Conservation (phyloP, 2,888 invertebrate genomes). For the Empis stercorea region DNA sequence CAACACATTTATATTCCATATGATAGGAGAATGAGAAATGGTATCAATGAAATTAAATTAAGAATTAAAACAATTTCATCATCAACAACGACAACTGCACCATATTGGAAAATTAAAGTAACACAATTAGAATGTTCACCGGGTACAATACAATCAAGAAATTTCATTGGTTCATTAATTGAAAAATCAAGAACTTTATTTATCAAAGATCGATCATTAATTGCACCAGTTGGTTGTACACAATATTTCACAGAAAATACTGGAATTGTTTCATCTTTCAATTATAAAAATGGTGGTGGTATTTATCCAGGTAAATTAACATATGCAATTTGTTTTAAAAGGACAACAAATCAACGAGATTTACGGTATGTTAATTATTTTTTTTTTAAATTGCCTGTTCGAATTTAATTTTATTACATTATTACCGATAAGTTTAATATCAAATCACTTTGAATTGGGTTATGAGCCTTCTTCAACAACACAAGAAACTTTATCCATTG, state of each 20-base stretch:
- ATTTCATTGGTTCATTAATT: too few species aligned
- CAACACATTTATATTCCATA: conserved; percentile 38
- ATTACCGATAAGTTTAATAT: conserved; percentile 17
- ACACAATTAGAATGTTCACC: conserved; percentile 24
- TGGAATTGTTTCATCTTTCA: conserved; percentile 36
- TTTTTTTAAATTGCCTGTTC: background rate
- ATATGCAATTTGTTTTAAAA: conserved; percentile 51
- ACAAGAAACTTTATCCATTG: conserved; percentile 18
- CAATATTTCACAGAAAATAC: conserved; percentile 22
- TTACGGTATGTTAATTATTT: conserved; percentile 16
- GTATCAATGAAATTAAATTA: conserved; percentile 15
- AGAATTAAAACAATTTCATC: conserved; percentile 16
- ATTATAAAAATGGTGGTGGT: conserved; percentile 43
- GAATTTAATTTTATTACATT: too few species aligned
- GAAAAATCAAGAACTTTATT: background rate
- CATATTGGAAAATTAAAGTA: conserved; percentile 19
- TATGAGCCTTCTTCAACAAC: conserved; percentile 5
- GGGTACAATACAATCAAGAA: background rate
- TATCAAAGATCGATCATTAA: background rate
- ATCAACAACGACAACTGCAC: conserved; percentile 13
- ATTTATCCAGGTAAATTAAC: conserved; percentile 44
- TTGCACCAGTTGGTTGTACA: conserved; percentile 25
- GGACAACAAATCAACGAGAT: conserved; percentile 17
- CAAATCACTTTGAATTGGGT: conserved; percentile 23
- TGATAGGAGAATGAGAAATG: conserved; percentile 23